phyloP scores from a whole-genome alignment of 2,113 vertebrate species.

The Gymnocephalus cernua region DNA sequence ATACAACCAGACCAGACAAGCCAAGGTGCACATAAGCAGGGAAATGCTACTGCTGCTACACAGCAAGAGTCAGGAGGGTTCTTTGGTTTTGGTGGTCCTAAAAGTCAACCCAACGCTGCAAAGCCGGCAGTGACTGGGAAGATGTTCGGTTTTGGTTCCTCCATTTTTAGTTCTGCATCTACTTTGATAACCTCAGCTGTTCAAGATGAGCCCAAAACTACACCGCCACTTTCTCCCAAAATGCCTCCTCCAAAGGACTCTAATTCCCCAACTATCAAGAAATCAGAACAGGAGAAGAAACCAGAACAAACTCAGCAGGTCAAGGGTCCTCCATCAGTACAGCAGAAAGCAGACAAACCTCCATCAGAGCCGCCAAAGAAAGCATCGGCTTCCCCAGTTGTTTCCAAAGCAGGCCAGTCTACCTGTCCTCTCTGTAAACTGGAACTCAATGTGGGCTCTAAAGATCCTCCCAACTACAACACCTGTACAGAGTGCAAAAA shows the following conservation, averaged over 20 bases:
- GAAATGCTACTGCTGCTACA: constrained; percentile 57
- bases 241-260: constrained; percentile 57
- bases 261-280: constrained; percentile 60
- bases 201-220: constrained; percentile 76
- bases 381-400: constrained; percentile 32
- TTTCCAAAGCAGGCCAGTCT: constrained; percentile 51
- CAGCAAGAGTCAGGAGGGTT: constrained; percentile 76
- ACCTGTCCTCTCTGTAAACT: constrained; percentile 93
- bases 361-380: constrained; percentile 65
- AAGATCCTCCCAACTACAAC: constrained; percentile 91
- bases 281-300: constrained; percentile 64
- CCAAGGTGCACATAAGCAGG: constrained; percentile 71
- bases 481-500: constrained; percentile 94
- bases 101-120: constrained; percentile 80
- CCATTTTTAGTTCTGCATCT: constrained; percentile 84
- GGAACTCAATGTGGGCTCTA: constrained; percentile 88
- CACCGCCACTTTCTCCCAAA: constrained; percentile 78
- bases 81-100: constrained; percentile 79
- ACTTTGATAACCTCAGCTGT: constrained; percentile 81
- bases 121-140: constrained; percentile 83
- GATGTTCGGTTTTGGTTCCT: constrained; percentile 81
- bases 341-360: constrained; percentile 56
- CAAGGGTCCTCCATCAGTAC: constrained; percentile 63
- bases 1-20: constrained; percentile 69
- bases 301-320: constrained; percentile 75